phyloP scores from a whole-genome alignment of 2,888 invertebrate genomes.

The Apotomis turbidana region DNA sequence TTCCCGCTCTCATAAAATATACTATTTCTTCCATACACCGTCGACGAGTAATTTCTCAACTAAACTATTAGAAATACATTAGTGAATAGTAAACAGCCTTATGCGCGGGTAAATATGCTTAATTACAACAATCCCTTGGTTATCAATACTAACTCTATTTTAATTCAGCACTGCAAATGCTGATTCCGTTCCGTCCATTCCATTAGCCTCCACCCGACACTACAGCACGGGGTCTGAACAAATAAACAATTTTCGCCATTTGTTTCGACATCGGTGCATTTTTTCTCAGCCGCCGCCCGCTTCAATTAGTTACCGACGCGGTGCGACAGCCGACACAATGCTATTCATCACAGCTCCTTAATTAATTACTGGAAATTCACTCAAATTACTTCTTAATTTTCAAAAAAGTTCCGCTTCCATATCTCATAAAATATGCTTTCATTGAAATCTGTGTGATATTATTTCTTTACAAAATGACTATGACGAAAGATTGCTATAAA shows the following conservation, averaged over 20 bases:
- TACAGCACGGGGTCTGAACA: not conserved
- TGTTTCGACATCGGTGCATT: slow-evolving; percentile 37
- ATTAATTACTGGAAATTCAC: slow-evolving; percentile 26
- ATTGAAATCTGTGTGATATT: too few species aligned
- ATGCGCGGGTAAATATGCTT: too few species aligned
- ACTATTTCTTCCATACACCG: not conserved
- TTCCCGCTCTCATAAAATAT: not conserved
- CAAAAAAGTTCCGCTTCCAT: not conserved
- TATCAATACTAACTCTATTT: not conserved
- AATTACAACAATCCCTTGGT: too few species aligned
- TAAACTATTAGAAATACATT: too few species aligned
- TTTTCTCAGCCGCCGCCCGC: slow-evolving; percentile 12
- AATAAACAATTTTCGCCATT: slow-evolving; percentile 33
- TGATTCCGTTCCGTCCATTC: slow-evolving; percentile 18
- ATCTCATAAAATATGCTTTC: not conserved
- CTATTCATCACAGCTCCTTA: slow-evolving; percentile 37
- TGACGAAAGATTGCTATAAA: too few species aligned
- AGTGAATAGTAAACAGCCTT: too few species aligned
- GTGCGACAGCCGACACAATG: slow-evolving; percentile 34
- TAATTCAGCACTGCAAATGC: not conserved
- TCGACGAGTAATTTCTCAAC: not conserved
- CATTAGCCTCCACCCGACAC: slow-evolving; percentile 1
- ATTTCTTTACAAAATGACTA: too few species aligned
- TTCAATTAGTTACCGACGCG: slow-evolving; percentile 30
- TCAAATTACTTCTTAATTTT: not conserved